phyloP scores from a whole-genome alignment of 2,888 invertebrate species.

The Boloria euphrosyne region DNA sequence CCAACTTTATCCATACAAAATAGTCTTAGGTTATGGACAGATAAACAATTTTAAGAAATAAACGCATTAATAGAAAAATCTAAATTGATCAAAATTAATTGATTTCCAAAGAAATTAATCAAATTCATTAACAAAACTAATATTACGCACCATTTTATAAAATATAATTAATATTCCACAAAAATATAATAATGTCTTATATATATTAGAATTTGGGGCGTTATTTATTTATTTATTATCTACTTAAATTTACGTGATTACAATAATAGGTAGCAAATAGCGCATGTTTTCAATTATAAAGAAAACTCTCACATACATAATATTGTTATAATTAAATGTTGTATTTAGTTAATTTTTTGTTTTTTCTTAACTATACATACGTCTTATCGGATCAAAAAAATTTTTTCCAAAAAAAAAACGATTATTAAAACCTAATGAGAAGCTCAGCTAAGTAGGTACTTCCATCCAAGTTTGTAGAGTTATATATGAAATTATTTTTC shows the following conservation, averaged over 20 bases:
- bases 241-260: constrained; percentile 22
- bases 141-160: constrained; percentile 22
- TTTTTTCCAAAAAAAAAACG: no score
- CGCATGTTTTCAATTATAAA: constrained; percentile 16
- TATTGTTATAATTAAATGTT: no score
- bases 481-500: no score
- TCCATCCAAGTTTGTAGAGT: no score
- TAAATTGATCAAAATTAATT: constrained; percentile 1
- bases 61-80: not conserved
- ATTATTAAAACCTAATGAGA: no score
- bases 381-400: no score
- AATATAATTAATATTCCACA: constrained; percentile 24
- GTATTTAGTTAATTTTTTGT: no score
- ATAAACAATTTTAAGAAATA: constrained; percentile 6
- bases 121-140: constrained; percentile 18
- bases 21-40: not conserved
- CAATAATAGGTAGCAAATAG: constrained; percentile 35
- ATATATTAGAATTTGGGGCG: constrained; percentile 21
- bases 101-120: not conserved
- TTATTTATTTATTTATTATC: constrained; percentile 19
- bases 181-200: constrained; percentile 25
- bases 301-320: not conserved
- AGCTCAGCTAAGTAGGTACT: no score
- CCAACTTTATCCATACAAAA: not conserved
- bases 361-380: no score